A percentile compares a stretch with the other conserved stretches of the same genome.
phyloP scores from a whole-genome alignment of 1,140 invertebrate genomes.

The Nautilus pompilius region DNA sequence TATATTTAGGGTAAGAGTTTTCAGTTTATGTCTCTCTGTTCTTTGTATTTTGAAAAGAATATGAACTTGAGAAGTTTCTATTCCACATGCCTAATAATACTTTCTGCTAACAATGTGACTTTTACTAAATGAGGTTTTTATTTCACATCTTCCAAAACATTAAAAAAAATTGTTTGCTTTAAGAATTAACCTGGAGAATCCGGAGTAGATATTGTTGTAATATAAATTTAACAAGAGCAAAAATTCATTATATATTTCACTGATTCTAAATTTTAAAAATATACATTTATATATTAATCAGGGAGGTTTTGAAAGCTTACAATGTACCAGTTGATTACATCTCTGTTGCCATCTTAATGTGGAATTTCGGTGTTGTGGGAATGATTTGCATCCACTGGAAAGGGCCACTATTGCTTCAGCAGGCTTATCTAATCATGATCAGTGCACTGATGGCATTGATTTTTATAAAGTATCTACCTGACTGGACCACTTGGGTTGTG shows the following conservation, averaged over 20 bases:
- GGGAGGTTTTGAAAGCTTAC: slow-evolving; percentile 87
- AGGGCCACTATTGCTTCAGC: slow-evolving; percentile 88
- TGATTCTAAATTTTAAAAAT: neutral
- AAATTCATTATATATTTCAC: neutral
- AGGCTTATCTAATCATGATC: slow-evolving; percentile 95
- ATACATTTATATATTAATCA: slow-evolving; percentile 55
- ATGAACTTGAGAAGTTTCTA: no score
- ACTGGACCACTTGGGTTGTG: slow-evolving; percentile 98
- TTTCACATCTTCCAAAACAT: no score
- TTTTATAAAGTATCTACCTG: slow-evolving; percentile 99
- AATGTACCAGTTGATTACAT: slow-evolving; percentile 96
- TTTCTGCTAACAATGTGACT: no score
- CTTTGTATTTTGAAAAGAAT: no score
- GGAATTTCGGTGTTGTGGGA: slow-evolving; percentile 97
- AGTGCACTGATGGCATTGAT: slow-evolving; percentile 96
- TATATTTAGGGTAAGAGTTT: slow-evolving; percentile 90
- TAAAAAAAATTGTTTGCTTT: no score
- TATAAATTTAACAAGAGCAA: no score
- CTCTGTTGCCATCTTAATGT: slow-evolving; percentile 84
- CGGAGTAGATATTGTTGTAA: no score
- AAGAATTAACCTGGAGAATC: no score
- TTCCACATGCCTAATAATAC: no score
- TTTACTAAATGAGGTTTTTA: no score
- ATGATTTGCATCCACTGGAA: slow-evolving; percentile 99
- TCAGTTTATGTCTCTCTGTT: no score